Percentiles rank a stretch among this genome's conserved stretches.
Conservation (phyloP, 1,140 invertebrate species). For the Drosophila sturtevanti region DNA sequence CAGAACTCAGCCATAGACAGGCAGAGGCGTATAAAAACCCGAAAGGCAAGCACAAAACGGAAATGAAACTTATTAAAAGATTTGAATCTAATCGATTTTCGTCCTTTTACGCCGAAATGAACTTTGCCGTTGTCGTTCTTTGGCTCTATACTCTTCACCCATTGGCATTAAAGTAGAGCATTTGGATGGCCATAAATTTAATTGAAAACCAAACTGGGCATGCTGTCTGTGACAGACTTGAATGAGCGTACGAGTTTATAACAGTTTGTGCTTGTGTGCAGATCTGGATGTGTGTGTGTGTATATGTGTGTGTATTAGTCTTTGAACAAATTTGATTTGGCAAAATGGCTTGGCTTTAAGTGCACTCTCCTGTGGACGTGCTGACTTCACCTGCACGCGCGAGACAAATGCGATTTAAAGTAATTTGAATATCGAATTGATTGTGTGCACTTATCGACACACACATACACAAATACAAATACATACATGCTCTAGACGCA, state of each 20-base stretch:
- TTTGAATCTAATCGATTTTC: slow-evolving; percentile 82
- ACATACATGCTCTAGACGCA: slow-evolving; percentile 12
- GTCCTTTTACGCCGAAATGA: slow-evolving; percentile 76
- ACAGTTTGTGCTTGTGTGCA: not conserved
- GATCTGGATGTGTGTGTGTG: slow-evolving; percentile 32
- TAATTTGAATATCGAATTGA: slow-evolving; percentile 80
- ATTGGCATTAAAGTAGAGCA: slow-evolving; percentile 54
- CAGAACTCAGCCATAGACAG: slow-evolving; percentile 47
- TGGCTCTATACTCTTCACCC: slow-evolving; percentile 7
- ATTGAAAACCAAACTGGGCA: slow-evolving; percentile 72
- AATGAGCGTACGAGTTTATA: slow-evolving; percentile 21
- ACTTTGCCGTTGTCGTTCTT: slow-evolving; percentile 55
- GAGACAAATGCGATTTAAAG: slow-evolving; percentile 78
- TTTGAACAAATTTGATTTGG: slow-evolving; percentile 75
- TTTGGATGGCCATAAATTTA: slow-evolving; percentile 75
- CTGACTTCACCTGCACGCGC: slow-evolving; percentile 56
- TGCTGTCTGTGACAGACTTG: slow-evolving; percentile 65
- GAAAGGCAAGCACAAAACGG: slow-evolving; percentile 75
- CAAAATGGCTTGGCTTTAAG: slow-evolving; percentile 52
- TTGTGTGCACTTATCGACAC: slow-evolving; percentile 72
- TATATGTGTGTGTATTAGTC: slow-evolving; percentile 19
- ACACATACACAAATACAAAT: slow-evolving; percentile 31
- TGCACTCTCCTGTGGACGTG: slow-evolving; percentile 59
- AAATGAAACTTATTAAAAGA: slow-evolving; percentile 82
- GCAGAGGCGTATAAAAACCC: slow-evolving; percentile 45